These are phyloP conservation scores for Sebastes diaconus DNA, from an alignment of 2,797 vertebrate species.

Conservation along the genomic window DNA sequence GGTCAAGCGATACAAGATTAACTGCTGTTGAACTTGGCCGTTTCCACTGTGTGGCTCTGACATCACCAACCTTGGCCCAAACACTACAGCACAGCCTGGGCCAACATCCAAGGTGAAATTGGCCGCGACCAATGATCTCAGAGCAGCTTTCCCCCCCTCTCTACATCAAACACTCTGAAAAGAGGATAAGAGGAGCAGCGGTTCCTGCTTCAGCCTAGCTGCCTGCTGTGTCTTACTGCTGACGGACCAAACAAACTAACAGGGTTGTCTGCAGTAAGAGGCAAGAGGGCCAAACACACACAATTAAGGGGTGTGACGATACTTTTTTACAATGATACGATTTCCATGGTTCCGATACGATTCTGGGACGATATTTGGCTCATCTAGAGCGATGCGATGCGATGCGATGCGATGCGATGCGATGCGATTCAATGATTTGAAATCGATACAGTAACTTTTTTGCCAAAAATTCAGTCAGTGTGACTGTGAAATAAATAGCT, in stretches of 20 bases:
- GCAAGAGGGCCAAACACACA: neutral
- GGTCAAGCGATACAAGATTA: neutral
- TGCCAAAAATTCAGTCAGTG: too few species aligned
- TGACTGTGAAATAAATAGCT: too few species aligned
- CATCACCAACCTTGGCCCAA: conserved; percentile 8
- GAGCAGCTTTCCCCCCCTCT: neutral
- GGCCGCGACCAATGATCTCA: neutral
- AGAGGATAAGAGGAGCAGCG: neutral
- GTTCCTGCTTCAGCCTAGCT: neutral
- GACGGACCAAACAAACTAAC: neutral
- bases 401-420: too few species aligned
- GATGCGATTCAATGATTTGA: too few species aligned
- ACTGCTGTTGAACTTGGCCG: conserved; percentile 1
- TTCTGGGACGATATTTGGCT: too few species aligned
- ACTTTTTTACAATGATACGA: too few species aligned
- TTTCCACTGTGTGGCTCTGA: neutral
- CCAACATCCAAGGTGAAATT: neutral
- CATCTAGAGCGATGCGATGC: too few species aligned
- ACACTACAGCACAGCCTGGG: neutral
- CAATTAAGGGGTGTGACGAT: neutral
- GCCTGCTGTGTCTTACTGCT: neutral
- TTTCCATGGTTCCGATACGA: too few species aligned
- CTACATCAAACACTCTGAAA: neutral
- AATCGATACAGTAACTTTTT: too few species aligned
- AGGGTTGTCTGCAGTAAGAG: neutral